phyloP scores from a whole-genome alignment of 2,113 vertebrate genomes.

The Cygnus buccinator region DNA sequence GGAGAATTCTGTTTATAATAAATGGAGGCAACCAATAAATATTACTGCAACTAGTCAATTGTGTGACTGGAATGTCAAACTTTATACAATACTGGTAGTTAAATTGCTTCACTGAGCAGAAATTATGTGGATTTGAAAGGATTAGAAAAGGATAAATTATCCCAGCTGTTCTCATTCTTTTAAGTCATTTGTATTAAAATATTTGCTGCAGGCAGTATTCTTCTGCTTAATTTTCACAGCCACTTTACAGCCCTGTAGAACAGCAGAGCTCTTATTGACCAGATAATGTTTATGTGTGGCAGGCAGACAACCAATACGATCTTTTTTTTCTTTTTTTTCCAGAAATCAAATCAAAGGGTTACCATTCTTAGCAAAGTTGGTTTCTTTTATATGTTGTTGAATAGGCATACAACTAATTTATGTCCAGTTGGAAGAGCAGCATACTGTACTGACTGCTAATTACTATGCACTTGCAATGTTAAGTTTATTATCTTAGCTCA shows the following conservation, averaged over 20 bases:
- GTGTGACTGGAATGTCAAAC: slow-evolving; percentile 39
- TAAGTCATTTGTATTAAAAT: slow-evolving; percentile 27
- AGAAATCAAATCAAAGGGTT: not conserved
- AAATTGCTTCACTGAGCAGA: slow-evolving; percentile 36
- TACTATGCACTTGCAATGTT: not conserved
- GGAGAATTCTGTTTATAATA: slow-evolving; percentile 25
- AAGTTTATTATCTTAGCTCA: not conserved
- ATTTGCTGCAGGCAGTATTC: not conserved
- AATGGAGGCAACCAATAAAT: not conserved
- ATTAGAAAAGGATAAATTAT: slow-evolving; percentile 53
- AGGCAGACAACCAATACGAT: not conserved
- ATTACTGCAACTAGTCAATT: slow-evolving; percentile 17
- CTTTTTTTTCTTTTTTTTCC: not conserved
- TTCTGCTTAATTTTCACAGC: slow-evolving; percentile 1
- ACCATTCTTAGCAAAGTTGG: not conserved
- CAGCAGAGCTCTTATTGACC: not conserved
- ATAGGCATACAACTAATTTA: not conserved
- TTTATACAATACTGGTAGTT: not conserved
- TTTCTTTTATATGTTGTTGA: not conserved
- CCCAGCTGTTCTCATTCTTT: slow-evolving; percentile 19
- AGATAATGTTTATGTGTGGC: not conserved
- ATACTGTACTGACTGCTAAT: not conserved
- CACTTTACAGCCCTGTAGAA: not conserved
- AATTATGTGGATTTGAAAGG: slow-evolving; percentile 46
- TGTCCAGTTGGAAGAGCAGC: not conserved